A percentile compares a stretch with the other conserved stretches of the same genome.
These are phyloP conservation scores for Astropecten irregularis DNA, from an alignment of 53 echinoderm and acorn worm species.

Conservation along the genomic window DNA sequence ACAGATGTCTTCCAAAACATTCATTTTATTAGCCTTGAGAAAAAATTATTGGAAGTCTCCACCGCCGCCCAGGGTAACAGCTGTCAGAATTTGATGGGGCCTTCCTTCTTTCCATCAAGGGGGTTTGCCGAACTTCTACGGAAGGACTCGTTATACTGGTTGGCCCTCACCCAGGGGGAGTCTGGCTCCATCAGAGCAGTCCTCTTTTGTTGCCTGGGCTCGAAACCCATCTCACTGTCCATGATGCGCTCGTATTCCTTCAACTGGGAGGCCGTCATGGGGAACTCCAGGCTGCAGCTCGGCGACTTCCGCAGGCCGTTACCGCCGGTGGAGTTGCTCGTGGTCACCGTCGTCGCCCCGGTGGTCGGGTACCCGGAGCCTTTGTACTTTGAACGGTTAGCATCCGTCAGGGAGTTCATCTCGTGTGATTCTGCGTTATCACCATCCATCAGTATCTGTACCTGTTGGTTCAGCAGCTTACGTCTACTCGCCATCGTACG, in stretches of 20 bases:
- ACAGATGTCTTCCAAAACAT: too few relatives aligned
- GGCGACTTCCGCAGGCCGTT: background rate
- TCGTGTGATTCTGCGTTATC: constrained; percentile 50
- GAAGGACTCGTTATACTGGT: constrained; percentile 54
- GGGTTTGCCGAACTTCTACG: constrained; percentile 21
- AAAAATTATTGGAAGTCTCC: too few relatives aligned
- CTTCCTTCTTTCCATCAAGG: background rate
- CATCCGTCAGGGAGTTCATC: constrained; percentile 38
- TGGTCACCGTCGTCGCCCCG: too few relatives aligned
- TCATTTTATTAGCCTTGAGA: too few relatives aligned
- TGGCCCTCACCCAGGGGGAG: constrained; percentile 50
- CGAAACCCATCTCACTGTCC: constrained; percentile 53
- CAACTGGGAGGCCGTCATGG: constrained; percentile 32
- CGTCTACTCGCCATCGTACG: constrained; percentile 68
- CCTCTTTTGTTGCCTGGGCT: constrained; percentile 18
- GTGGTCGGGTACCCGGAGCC: background rate
- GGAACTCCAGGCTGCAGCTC: constrained; percentile 12
- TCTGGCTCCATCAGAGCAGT: constrained; percentile 28
- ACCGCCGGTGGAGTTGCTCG: background rate
- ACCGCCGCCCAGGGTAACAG: background rate
- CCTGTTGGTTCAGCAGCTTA: constrained; percentile 69
- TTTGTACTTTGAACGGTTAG: constrained; percentile 11
- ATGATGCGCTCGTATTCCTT: constrained; percentile 61
- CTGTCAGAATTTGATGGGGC: constrained; percentile 32
- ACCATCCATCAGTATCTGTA: constrained; percentile 87